Conservation (phyloP, 2,888 invertebrate species). For the Ceramica pisi region DNA sequence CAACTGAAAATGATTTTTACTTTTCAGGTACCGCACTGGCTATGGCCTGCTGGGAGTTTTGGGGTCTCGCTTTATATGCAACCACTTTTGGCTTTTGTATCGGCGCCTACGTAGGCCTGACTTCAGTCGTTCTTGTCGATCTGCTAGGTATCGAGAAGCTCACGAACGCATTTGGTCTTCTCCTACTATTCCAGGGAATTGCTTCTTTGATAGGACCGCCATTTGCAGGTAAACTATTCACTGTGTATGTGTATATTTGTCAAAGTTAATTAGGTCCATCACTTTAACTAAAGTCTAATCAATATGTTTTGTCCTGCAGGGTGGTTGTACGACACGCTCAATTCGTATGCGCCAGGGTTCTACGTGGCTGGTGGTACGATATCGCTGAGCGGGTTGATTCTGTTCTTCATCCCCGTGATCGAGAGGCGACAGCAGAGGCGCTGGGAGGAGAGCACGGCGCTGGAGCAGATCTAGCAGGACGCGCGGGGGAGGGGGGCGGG, state of each 20-base stretch:
- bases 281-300: not conserved
- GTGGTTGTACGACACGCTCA: slow-evolving; percentile 94
- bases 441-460: slow-evolving; percentile 77
- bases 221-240: slow-evolving; percentile 93
- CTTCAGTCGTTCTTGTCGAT: slow-evolving; percentile 98
- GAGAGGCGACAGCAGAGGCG: slow-evolving; percentile 85
- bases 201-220: slow-evolving; percentile 98
- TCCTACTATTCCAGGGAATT: slow-evolving; percentile 98
- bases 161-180: slow-evolving; percentile 98
- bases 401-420: slow-evolving; percentile 95
- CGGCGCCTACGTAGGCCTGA: slow-evolving; percentile 99
- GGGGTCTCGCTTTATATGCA: slow-evolving; percentile 94
- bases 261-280: not conserved
- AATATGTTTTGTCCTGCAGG: slow-evolving; percentile 90
- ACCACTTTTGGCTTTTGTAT: slow-evolving; percentile 96
- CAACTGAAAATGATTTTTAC: not conserved
- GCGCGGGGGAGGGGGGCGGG: slow-evolving; percentile 55
- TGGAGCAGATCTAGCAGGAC: slow-evolving; percentile 87
- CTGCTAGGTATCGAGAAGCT: slow-evolving; percentile 97
- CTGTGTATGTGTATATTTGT: not conserved
- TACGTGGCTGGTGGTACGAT: slow-evolving; percentile 96
- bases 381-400: slow-evolving; percentile 96
- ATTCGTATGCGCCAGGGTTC: slow-evolving; percentile 97
- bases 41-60: slow-evolving; percentile 94
- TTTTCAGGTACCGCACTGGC: slow-evolving; percentile 94